Percentiles rank a stretch among this genome's conserved stretches.
Evolutionary conservation across 2,888 invertebrate genomes (phyloP).

Genomic region (Acleris emargana): DNA sequence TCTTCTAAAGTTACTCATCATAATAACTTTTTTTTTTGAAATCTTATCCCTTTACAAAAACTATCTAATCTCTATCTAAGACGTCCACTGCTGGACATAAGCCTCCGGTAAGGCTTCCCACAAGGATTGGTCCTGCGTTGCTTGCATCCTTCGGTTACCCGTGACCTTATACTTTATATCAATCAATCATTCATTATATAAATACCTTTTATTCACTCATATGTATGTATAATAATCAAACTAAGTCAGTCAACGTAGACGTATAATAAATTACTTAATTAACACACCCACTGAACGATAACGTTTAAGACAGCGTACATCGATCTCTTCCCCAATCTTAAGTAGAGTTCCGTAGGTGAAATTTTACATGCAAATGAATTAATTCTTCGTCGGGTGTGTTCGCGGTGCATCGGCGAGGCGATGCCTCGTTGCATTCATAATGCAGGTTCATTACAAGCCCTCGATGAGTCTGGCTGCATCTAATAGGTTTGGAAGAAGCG

Average conservation of each 20-base stretch:
- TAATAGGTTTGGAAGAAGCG: constrained; percentile 80
- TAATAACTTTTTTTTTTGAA: no score
- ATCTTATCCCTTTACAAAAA: no score
- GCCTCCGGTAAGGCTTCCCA: no score
- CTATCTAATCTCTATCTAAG: no score
- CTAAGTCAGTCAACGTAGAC: not conserved
- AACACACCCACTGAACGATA: not conserved
- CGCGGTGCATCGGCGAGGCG: constrained; percentile 69
- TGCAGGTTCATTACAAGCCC: constrained; percentile 79
- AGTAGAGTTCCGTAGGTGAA: constrained; percentile 65
- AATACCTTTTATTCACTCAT: no score
- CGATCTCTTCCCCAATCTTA: constrained; percentile 63
- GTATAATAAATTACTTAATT: not conserved
- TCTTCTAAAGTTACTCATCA: no score
- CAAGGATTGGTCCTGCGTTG: no score
- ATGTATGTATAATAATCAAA: no score
- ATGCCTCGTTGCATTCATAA: constrained; percentile 83
- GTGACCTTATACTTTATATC: no score
- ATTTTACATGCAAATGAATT: constrained; percentile 83
- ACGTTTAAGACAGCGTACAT: constrained; percentile 10
- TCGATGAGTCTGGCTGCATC: constrained; percentile 64
- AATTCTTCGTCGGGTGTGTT: constrained; percentile 77
- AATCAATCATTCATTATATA: no score
- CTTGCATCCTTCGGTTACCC: no score
- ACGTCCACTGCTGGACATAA: no score